Conservation (phyloP, 2,888 invertebrate genomes). For the Busseola fusca region DNA sequence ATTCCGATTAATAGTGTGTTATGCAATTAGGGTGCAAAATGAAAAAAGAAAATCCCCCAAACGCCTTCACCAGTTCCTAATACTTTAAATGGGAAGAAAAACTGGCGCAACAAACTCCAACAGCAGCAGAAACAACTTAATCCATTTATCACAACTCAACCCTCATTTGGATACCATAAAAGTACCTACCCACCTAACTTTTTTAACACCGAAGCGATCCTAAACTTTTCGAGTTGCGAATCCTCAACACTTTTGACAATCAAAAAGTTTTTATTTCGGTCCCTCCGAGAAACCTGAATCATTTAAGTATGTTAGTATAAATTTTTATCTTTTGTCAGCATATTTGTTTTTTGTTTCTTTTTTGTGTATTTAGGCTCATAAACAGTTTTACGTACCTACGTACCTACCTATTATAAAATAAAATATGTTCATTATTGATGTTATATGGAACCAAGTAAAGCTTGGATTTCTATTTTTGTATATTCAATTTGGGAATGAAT, state of each 20-base stretch:
- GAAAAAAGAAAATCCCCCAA: neutral
- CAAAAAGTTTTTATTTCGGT: constrained; percentile 42
- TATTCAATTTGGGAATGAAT: neutral
- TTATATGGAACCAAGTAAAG: neutral
- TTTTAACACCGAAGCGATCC: constrained; percentile 13
- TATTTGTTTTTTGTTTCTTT: neutral
- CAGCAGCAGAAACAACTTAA: neutral
- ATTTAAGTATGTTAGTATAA: neutral
- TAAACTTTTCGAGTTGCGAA: constrained; percentile 32
- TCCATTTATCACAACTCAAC: neutral
- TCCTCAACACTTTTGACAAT: constrained; percentile 38
- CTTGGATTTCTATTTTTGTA: neutral
- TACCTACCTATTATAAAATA: neutral
- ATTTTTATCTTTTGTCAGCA: constrained; percentile 4
- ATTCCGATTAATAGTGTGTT: too few relatives aligned
- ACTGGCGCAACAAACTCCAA: neutral
- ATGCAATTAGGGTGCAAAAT: too few relatives aligned
- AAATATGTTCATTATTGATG: neutral
- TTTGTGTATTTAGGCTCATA: neutral
- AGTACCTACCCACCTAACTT: constrained; percentile 6
- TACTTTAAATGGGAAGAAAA: neutral
- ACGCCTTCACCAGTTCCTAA: neutral
- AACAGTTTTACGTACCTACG: too few relatives aligned
- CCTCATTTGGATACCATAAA: constrained; percentile 30
- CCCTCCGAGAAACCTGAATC: constrained; percentile 1